These are phyloP conservation scores for Distichodus sexfasciatus DNA, from an alignment of 2,797 vertebrate genomes.

Conservation along the genomic window DNA sequence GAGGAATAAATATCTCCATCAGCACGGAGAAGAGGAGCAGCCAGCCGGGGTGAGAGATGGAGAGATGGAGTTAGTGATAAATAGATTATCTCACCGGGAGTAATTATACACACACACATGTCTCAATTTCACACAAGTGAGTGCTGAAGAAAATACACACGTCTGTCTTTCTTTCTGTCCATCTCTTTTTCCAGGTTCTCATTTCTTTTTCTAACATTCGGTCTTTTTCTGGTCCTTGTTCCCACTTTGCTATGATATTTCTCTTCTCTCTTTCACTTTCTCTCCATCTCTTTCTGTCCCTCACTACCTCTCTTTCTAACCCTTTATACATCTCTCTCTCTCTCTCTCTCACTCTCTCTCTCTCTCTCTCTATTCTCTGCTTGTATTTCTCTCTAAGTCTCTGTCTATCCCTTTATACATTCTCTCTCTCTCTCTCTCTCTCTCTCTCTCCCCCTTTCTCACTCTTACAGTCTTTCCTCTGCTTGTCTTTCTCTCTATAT, in stretches of 20 bases:
- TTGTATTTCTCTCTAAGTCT: too few species aligned
- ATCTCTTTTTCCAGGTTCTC: too few species aligned
- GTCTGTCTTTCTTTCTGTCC: background rate
- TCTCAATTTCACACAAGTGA: constrained; percentile 50
- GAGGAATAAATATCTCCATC: constrained; percentile 40
- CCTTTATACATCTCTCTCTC: too few species aligned
- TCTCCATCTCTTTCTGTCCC: too few species aligned
- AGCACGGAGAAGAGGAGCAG: constrained; percentile 32
- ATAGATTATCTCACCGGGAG: constrained; percentile 59
- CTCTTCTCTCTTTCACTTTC: too few species aligned
- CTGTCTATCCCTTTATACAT: too few species aligned
- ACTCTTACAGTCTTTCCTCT: too few species aligned
- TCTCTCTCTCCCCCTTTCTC: constrained; percentile 1
- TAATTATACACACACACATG: constrained; percentile 56
- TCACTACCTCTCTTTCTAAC: too few species aligned
- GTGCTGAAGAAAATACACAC: constrained; percentile 54
- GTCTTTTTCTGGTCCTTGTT: too few species aligned
- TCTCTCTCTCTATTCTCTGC: too few species aligned
- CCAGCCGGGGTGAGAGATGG: constrained; percentile 34
- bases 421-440: background rate
- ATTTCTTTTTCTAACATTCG: background rate
- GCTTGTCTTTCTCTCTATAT: too few species aligned
- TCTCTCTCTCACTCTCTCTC: constrained; percentile 8
- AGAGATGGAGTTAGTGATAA: constrained; percentile 48
- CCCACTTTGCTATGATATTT: too few species aligned